These are phyloP conservation scores for Gryllus bimaculatus DNA, from an alignment of 1,140 invertebrate genomes.

Conservation along the genomic window DNA sequence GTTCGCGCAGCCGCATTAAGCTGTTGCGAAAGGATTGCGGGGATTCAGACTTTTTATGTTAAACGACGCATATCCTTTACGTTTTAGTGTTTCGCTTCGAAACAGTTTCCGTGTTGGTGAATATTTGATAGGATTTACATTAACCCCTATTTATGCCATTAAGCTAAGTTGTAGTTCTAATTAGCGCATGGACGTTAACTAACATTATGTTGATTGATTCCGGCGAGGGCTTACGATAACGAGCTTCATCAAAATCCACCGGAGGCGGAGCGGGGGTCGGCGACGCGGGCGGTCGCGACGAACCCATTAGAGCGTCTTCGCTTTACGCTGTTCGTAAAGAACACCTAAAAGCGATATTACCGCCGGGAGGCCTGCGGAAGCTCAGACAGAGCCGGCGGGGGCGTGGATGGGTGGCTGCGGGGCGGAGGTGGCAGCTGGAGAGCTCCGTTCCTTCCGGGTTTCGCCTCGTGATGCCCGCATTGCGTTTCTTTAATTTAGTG, in stretches of 20 bases:
- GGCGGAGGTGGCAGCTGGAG: not conserved
- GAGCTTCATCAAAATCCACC: not conserved
- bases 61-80: not conserved
- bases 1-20: no score
- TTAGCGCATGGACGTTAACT: not conserved
- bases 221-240: not conserved
- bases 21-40: no score
- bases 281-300: not conserved
- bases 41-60: no score
- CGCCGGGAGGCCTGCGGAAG: not conserved
- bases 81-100: not conserved
- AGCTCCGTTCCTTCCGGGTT: not conserved
- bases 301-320: not conserved
- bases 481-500: slow-evolving; percentile 1
- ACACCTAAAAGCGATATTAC: not conserved
- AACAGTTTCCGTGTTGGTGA: not conserved
- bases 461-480: not conserved
- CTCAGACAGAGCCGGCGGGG: not conserved
- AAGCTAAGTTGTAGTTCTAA: not conserved
- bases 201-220: slow-evolving; percentile 5
- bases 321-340: not conserved
- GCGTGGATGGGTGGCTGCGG: not conserved
- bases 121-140: not conserved
- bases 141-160: not conserved
- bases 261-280: not conserved